Base-by-base conservation (phyloP, 2,113 vertebrate species). In the Oryzias celebensis region DNA sequence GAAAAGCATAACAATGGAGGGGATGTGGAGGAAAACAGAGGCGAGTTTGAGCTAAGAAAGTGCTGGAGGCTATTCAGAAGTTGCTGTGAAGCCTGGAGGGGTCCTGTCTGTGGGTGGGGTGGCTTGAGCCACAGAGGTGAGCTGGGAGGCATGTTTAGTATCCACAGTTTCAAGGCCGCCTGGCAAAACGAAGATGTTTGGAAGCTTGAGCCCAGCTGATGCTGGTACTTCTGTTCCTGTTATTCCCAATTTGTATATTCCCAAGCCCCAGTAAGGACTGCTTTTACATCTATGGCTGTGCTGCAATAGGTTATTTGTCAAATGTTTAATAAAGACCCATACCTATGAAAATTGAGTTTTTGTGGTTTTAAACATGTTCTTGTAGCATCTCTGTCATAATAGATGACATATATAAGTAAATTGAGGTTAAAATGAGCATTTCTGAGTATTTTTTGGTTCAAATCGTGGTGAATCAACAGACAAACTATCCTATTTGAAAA, bases 1-100 rank as follows among this genome's bases (percentile, higher is more conserved):
- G 47, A 43, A 44, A 52, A 13, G 51, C 55, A 62, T 57, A 42
- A 72, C 82, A 66, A 81, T 80, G 58, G 52, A 71, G 52, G 62
- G 43, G 67, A 63, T 65, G 65, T 26, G 26, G 50, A 70, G 68
- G 23, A 61, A 82, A 81, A 84, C 52, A 78, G 62, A 69, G 54
- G 50, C 16, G n/a, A 77, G 55, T 63, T 66, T 70, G 78, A 78
- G 54, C 53, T 63, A 81, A 85, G 8, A 70, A 63, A 71, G 51
- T n/a, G 73, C 81, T 77, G 14, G 26, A 67, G 77, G 88, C 81
- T 65, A 77, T 78, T 77, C 58, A 75, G 56, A 54, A 69, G 58
- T 17, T n/a, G 22, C 68, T 63, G 14, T 60, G 62, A 65, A 67
- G 62, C 50, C 65, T 47, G 65, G 43, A 22, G 53, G 61, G 60